Evolutionary conservation across 1,140 invertebrate genomes (phyloP), one percentile per base, ranked within the genome.

Genomic region (Aphis craccivora): DNA sequence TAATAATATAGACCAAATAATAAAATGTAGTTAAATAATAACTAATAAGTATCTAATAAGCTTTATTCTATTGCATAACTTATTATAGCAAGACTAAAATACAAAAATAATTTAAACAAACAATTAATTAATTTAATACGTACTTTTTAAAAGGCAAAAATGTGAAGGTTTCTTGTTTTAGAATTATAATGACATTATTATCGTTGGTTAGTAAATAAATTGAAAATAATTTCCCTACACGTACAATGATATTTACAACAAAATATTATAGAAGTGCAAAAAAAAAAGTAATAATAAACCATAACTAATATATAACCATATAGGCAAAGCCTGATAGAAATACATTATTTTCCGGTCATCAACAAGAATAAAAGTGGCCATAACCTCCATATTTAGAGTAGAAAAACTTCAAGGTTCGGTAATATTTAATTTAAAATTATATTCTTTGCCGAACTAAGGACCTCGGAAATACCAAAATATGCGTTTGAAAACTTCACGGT

Each of bases 361-460:
- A 23, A 55, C 35, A 89, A 89, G 35, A 89, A 89, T 89, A 37
- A 55, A 89, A 89, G 18, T 89, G 88, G n/a, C 20, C 6, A 55
- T 55, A 89, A 55, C 88, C 88, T 55, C 88, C 88, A 89, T 40
- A 89, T 89, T 89, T 55, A 37, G 51, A 89, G 51, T 89, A 89
- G 48, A 90, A 67, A 90, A 67, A 90, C 89, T 18, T 90, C 89
- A 90, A 90, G 89, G 89, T 67, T n/a, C 30, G 25, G 7, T 23
- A 40, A 67, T 67, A 40, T 37, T 55, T 9, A 40, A 90, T 90
- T 90, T 90, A 60, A 40, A n/a, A 40, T 90, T 30, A 20, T 22
- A 60, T 40, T 90, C 6, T 90, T 43, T 25, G 4, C 20, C 30
- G 2, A 9, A 40, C 37, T n/a, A 43, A 25, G 89, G 53, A 90